These are phyloP conservation scores for Trogon melanurus DNA, from an alignment of 2,113 vertebrate genomes.

Conservation along the genomic window DNA sequence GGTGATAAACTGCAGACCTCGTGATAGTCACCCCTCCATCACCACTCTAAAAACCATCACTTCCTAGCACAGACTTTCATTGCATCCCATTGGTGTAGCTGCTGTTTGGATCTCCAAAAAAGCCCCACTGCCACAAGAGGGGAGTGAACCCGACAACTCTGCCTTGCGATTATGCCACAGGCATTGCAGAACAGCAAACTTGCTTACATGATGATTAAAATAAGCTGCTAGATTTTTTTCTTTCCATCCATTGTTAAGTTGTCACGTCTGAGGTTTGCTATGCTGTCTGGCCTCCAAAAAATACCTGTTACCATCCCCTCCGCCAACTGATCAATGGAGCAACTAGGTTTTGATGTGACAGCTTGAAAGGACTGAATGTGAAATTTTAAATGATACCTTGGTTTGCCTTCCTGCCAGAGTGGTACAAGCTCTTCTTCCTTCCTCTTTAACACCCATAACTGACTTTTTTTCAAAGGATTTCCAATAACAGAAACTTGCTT, in stretches of 20 bases:
- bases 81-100: background rate
- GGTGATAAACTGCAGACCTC: background rate
- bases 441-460: background rate
- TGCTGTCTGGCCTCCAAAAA: slow-evolving; percentile 13
- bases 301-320: background rate
- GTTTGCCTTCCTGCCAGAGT: background rate
- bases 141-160: background rate
- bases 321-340: background rate
- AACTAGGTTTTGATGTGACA: background rate
- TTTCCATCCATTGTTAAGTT: background rate
- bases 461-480: background rate
- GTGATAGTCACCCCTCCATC: background rate
- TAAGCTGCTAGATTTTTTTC: background rate
- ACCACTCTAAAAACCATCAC: background rate
- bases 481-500: slow-evolving; percentile 21
- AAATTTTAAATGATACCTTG: background rate
- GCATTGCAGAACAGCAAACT: background rate
- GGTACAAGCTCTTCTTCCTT: slow-evolving; percentile 22
- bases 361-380: background rate
- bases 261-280: slow-evolving; percentile 5
- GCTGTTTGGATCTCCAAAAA: background rate
- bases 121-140: background rate
- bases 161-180: background rate
- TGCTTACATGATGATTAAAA: background rate
- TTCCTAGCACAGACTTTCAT: background rate